Percentiles rank a stretch among this genome's conserved stretches.
phyloP scores from a whole-genome alignment of 2,113 vertebrate species.

The Pedionomus torquatus region DNA sequence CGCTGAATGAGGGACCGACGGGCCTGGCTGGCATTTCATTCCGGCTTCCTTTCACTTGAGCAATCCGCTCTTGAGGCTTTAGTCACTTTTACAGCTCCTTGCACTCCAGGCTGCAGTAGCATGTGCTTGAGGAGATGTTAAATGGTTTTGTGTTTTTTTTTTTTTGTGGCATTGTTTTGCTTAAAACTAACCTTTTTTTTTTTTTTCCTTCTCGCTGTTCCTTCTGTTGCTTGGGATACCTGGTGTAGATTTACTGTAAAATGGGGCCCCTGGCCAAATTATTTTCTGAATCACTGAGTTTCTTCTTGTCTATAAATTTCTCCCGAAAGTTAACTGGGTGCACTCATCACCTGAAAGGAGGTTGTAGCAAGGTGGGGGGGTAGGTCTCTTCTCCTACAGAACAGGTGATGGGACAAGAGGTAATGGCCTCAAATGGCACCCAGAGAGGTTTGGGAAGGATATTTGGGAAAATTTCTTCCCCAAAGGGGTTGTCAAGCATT shows the following conservation, averaged over 20 bases:
- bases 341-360: background rate
- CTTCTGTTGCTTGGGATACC: background rate
- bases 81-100: background rate
- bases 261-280: background rate
- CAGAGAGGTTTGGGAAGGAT: background rate
- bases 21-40: slow-evolving; percentile 44
- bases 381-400: background rate
- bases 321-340: background rate
- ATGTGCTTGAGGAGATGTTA: slow-evolving; percentile 8
- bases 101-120: background rate
- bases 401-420: background rate
- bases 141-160: background rate
- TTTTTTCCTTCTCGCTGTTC: background rate
- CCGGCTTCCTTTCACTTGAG: slow-evolving; percentile 57
- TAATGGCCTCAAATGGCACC: background rate
- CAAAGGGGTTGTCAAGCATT: background rate
- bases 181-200: background rate
- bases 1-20: background rate
- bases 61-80: background rate
- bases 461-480: background rate
- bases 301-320: background rate
- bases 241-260: background rate
- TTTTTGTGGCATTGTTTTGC: background rate
- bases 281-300: background rate
- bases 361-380: background rate